Conservation (phyloP, 2,888 invertebrate genomes). For the Ecliptopera silaceata region DNA sequence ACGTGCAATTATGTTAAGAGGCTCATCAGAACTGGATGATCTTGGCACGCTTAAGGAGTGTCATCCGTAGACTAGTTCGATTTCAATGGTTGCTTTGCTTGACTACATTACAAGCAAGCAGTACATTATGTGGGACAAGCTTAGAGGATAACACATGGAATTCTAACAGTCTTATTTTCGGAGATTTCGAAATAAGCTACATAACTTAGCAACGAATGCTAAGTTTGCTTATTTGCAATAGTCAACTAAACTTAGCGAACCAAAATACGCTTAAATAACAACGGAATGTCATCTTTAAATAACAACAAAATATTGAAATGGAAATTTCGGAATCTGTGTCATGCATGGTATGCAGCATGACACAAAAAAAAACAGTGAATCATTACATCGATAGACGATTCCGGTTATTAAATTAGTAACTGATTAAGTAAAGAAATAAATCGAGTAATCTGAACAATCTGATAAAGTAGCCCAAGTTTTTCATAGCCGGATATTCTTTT, state of each 20-base stretch:
- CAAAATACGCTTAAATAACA: too few species aligned
- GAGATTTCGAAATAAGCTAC: too few species aligned
- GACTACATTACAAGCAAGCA: constrained; percentile 2
- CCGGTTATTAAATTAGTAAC: constrained; percentile 18
- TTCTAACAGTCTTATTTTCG: too few species aligned
- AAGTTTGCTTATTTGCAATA: too few species aligned
- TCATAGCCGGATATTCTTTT: constrained; percentile 2
- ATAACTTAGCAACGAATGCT: too few species aligned
- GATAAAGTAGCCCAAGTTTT: constrained; percentile 1
- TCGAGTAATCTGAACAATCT: neutral
- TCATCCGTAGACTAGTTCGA: constrained; percentile 42
- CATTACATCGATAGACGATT: constrained; percentile 2
- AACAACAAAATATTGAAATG: too few species aligned
- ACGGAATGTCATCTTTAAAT: too few species aligned
- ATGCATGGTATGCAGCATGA: too few species aligned
- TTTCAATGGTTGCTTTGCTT: constrained; percentile 28
- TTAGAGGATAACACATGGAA: neutral
- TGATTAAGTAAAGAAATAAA: constrained; percentile 21
- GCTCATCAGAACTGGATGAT: constrained; percentile 55
- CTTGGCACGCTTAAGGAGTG: constrained; percentile 62
- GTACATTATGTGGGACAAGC: neutral
- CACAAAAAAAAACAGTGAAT: too few species aligned
- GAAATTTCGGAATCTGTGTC: too few species aligned
- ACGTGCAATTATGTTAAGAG: constrained; percentile 47
- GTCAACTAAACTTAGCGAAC: too few species aligned